A percentile compares a stretch with the other conserved stretches of the same genome.
Evolutionary conservation across 1,140 invertebrate species (phyloP).

Genomic region (Drosophila seguyi): DNA sequence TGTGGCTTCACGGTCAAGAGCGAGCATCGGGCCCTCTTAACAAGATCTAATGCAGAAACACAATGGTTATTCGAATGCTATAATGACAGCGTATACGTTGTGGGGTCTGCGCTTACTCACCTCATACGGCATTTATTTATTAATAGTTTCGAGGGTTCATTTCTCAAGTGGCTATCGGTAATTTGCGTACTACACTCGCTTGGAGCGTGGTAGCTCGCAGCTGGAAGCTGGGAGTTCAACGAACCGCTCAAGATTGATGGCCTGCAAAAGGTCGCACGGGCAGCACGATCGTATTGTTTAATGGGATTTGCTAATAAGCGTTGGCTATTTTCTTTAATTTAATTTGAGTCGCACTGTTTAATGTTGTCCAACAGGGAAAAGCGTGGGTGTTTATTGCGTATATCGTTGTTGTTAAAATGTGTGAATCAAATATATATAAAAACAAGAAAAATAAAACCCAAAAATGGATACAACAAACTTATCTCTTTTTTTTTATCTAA

Average conservation of each 20-base stretch:
- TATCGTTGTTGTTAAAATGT: background rate
- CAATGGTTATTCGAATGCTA: constrained; percentile 43
- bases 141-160: constrained; percentile 56
- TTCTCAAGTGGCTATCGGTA: constrained; percentile 73
- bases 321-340: constrained; percentile 27
- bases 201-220: background rate
- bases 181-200: constrained; percentile 71
- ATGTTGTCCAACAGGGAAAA: background rate
- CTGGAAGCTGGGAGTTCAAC: constrained; percentile 50
- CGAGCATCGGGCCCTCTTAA: constrained; percentile 62
- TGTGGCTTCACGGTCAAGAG: constrained; percentile 73
- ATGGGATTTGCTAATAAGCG: constrained; percentile 43
- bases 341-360: constrained; percentile 10
- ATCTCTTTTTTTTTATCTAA: too few relatives aligned
- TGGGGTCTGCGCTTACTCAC: constrained; percentile 17
- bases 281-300: constrained; percentile 55
- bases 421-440: background rate
- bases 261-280: constrained; percentile 68
- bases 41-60: constrained; percentile 76
- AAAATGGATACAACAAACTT: too few relatives aligned
- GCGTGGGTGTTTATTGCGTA: background rate
- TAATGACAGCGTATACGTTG: constrained; percentile 48
- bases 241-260: constrained; percentile 50
- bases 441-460: background rate
- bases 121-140: constrained; percentile 44